Conservation (phyloP, 2,113 vertebrate genomes). For the Clarias macrocephalus region DNA sequence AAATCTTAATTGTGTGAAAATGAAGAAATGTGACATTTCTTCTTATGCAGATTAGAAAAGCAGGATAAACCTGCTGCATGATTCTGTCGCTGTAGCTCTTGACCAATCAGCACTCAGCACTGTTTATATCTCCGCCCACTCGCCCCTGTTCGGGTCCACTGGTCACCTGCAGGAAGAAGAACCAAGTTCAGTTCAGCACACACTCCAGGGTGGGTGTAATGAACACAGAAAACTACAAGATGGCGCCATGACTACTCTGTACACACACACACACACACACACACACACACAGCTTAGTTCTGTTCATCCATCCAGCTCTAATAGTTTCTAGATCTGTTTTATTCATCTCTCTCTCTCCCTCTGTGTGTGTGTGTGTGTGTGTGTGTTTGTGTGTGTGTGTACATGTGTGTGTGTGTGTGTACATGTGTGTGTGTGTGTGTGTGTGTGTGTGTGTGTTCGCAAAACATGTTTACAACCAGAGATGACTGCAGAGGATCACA, state of each 20-base stretch:
- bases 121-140: not conserved
- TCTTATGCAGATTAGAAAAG: not conserved
- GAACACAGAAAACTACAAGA: conserved; percentile 2
- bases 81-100: not conserved
- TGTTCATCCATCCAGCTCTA: not conserved
- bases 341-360: not conserved
- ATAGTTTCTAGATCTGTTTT: not conserved
- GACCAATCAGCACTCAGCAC: not conserved
- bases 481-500: conserved; percentile 14
- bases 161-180: too few relatives aligned
- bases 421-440: not conserved
- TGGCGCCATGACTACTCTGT: not conserved
- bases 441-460: not conserved
- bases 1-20: not conserved
- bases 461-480: conserved; percentile 14
- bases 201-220: not conserved
- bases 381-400: not conserved
- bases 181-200: not conserved
- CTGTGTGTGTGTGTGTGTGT: too few relatives aligned
- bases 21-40: not conserved
- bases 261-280: not conserved
- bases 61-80: not conserved
- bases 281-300: not conserved
- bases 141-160: too few relatives aligned
- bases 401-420: not conserved